phyloP scores from a whole-genome alignment of 2,797 vertebrate species.

The Sus cebifrons region DNA sequence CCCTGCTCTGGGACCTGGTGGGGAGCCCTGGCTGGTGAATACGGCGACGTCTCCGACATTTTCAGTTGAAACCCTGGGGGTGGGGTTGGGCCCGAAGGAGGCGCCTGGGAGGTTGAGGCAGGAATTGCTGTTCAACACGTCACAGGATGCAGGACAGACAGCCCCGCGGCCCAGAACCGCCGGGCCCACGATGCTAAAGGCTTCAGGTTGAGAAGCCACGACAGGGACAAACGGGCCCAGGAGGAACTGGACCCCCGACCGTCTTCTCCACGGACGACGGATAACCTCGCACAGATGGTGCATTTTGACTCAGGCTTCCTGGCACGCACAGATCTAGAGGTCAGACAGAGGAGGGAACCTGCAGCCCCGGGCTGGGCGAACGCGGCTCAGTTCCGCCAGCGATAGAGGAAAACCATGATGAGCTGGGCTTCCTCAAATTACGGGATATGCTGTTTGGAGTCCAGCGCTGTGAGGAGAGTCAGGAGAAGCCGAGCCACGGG shows the following conservation, averaged over 20 bases:
- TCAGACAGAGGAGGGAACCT: too few species aligned
- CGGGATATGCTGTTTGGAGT: too few species aligned
- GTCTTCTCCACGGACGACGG: background rate
- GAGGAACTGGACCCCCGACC: background rate
- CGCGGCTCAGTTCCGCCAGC: fast-evolving
- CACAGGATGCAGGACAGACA: background rate
- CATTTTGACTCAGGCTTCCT: too few species aligned
- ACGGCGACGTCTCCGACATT: too few species aligned
- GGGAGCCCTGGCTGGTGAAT: background rate
- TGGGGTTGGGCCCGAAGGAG: too few species aligned
- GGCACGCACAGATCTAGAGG: too few species aligned
- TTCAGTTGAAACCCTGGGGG: background rate
- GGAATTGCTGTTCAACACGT: background rate
- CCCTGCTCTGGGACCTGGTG: background rate
- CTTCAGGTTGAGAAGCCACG: background rate
- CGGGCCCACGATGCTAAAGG: background rate
- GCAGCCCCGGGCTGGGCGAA: background rate
- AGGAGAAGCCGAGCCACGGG: background rate
- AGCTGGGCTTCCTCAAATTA: background rate
- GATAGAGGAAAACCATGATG: background rate
- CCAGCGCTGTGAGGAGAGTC: background rate
- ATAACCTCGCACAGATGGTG: fast-evolving
- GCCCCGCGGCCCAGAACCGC: background rate
- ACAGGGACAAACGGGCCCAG: background rate
- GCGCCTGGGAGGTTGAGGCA: background rate